Base-by-base conservation (phyloP, 92 coral and sea anemone species). In the Zoanthus solanderi region DNA sequence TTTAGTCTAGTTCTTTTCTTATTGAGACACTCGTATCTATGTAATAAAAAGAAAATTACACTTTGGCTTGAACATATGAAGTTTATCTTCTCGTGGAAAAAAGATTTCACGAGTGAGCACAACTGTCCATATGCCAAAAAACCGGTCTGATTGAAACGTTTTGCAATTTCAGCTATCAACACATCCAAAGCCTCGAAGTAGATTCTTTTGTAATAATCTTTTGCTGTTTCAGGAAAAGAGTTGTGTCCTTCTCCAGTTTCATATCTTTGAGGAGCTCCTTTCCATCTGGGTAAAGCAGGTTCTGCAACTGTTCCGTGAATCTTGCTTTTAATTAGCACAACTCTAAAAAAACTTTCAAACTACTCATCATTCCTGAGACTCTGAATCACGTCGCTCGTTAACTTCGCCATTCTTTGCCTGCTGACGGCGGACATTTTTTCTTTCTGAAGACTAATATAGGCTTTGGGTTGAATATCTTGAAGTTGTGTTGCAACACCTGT, bases 391-490 rank as follows among this genome's bases (percentile, higher is more conserved):
- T 58, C 66, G 7, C 66, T 58, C 66, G 66, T 58, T 58, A 58
- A 58, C 66, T 58, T 58, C 16, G 77, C 77, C 48, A 34, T 15
- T 34, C 18, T 29, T 72, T 72, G 16, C n/a, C 50, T 53, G 48
- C 53, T 34, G 18, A 72, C 52, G 15, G 77, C 77, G 0, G 52
- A 72, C 77, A 72, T 72, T 72, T 83, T 83, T 71, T 66, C 87
- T 66, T 68, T 83, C 47, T 83, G 87, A 53, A 66, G 50, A n/a
- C 57, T 84, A 18, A 88, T 84, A 66, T 76, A 81, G 71, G 92
- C 87, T 69, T 89, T 89, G 77, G 89, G 89, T 50, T 89, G 76
- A 75, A 78, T 66, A 52, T 90, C 89, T 42, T 66, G 60, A 83
- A 90, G 85, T 75, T 54, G 65, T 72, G 32, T 45, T 28, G 76